A percentile compares a stretch with the other conserved stretches of the same genome.
phyloP scores from a whole-genome alignment of 2,888 invertebrate species.

The Macaria notata region DNA sequence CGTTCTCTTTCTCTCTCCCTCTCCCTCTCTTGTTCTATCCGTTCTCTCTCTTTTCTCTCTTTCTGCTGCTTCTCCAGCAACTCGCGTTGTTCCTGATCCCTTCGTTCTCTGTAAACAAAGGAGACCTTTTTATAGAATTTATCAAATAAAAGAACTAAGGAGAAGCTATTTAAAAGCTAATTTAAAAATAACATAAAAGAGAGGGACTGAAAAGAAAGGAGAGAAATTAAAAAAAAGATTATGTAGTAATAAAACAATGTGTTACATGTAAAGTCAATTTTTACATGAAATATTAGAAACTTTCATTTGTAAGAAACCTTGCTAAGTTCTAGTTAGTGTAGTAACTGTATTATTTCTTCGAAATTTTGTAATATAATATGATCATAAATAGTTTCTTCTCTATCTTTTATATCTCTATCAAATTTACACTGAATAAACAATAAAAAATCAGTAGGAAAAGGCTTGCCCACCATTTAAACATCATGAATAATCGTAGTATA shows the following conservation, averaged over 20 bases:
- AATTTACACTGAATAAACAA: too few species aligned
- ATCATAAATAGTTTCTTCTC: too few species aligned
- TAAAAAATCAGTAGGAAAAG: too few species aligned
- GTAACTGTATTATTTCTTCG: too few species aligned
- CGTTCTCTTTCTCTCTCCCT: constrained; percentile 77
- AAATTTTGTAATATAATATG: too few species aligned
- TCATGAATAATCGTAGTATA: too few species aligned
- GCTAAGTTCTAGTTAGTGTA: too few species aligned
- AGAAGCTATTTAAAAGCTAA: neutral
- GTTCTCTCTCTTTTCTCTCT: constrained; percentile 84
- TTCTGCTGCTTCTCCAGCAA: constrained; percentile 86
- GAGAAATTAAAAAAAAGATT: neutral
- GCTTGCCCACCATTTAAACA: too few species aligned
- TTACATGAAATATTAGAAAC: too few species aligned
- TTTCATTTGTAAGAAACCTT: too few species aligned
- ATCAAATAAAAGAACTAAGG: constrained; percentile 1
- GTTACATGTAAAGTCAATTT: too few species aligned
- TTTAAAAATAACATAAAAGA: constrained; percentile 4
- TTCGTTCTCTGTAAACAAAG: constrained; percentile 69
- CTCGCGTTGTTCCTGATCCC: constrained; percentile 81
- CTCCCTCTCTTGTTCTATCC: constrained; percentile 84
- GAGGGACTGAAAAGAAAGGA: constrained; percentile 21
- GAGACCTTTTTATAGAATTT: constrained; percentile 23
- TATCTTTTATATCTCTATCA: too few species aligned
- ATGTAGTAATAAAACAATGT: neutral